Evolutionary conservation across 2,797 vertebrate species (phyloP).

Genomic region (Pseudochromis fuscus): DNA sequence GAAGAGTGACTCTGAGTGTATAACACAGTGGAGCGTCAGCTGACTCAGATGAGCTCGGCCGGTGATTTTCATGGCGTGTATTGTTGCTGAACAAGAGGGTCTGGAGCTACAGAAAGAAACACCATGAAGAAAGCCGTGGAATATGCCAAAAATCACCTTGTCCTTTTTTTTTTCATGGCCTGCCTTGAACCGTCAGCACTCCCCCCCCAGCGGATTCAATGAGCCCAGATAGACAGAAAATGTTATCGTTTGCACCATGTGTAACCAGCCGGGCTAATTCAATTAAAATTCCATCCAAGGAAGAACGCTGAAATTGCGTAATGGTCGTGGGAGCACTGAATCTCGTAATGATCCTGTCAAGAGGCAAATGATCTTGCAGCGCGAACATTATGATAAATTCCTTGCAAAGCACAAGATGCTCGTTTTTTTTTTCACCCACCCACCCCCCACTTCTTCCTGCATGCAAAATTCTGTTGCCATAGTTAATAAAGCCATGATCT

Average conservation of each 20-base stretch:
- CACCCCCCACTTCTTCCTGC: conserved; percentile 39
- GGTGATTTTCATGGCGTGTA: conserved; percentile 18
- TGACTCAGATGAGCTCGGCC: conserved; percentile 22
- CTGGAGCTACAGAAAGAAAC: conserved; percentile 3
- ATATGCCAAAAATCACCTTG: conserved; percentile 53
- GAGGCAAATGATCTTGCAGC: conserved; percentile 80
- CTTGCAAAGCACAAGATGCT: conserved; percentile 73
- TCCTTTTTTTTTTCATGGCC: conserved; percentile 40
- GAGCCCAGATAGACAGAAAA: conserved; percentile 82
- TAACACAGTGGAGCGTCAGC: conserved; percentile 45
- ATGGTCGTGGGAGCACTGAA: conserved; percentile 82
- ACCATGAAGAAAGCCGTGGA: conserved; percentile 28
- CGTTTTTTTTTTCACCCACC: conserved; percentile 13
- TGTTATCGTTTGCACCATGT: conserved; percentile 84
- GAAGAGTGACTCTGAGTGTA: conserved; percentile 61
- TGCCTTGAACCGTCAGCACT: conserved; percentile 66
- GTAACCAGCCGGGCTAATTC: conserved; percentile 84
- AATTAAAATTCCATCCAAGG: conserved; percentile 84
- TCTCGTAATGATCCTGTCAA: conserved; percentile 86
- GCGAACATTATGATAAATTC: conserved; percentile 82
- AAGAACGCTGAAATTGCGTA: conserved; percentile 82
- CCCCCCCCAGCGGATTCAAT: conserved; percentile 64
- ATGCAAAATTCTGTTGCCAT: conserved; percentile 67
- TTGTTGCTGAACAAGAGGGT: conserved; percentile 53
- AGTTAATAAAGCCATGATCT: conserved; percentile 78